Base-by-base conservation (phyloP, 1,140 invertebrate genomes). In the Cardiocondyla obscurior region DNA sequence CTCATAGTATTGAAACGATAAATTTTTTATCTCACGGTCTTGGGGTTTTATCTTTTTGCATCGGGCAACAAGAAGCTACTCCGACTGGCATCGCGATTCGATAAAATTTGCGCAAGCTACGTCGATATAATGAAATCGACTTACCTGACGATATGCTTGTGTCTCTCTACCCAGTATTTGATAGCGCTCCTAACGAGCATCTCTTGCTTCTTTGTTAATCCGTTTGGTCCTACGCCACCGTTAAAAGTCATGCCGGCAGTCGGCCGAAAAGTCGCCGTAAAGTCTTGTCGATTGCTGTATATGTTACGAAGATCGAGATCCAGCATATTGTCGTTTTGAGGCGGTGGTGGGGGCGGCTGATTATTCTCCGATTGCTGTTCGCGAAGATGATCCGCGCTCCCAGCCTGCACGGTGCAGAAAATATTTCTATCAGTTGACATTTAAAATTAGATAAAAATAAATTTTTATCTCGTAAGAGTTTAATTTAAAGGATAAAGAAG, bases 101-200 rank as follows among this genome's bases (percentile, higher is more conserved):
- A 7, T n/a, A 46, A 69, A 57, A n/a, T n/a, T 76, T 10, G 19
- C 8, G 2, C 33, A 30, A 81, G n/a, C 42, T 30, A 19, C 3
- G 22, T 28, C 16, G n/a, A 28, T 60, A 19, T 10, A 30, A 16
- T 3, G 7, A 46, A 28, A 30, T 28, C 1, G 51, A 92, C 93
- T 94, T 90, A 97, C 97, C 96, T 96, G 39, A 97, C 97, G 65
- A 97, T 96, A 90, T 97, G 97, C 90, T 97, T 98, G 91, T 98
- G 97, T 55, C 97, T 93, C 90, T 98, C 97, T 2, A 98, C 97
- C 97, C 97, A 98, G 89, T 98, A 97, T 88, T 97, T 97, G 77
- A 97, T 98, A 53, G 97, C 97, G 39, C 97, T 97, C 86, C 97
- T 94, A 0, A 97, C 97, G 89, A 97, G 94, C 92, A 97, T 95